Evolutionary conservation across 37 sponge, comb jelly and placozoan genomes (phyloP).

Genomic region (Axinella damicornis): DNA sequence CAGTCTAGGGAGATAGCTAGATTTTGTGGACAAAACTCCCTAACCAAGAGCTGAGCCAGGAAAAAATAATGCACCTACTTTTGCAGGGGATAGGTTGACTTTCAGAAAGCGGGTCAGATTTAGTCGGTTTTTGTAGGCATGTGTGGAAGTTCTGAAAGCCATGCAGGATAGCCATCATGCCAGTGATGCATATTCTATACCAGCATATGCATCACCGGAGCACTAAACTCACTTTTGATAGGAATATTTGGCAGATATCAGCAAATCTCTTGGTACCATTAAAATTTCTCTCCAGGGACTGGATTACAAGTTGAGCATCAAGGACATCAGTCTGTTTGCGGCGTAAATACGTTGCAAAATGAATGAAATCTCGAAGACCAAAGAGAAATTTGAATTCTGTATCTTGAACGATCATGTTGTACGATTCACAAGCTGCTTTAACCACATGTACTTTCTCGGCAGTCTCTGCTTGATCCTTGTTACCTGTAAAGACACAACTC

Average conservation of each 20-base stretch:
- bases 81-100: no score
- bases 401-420: not conserved
- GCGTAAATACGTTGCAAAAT: slow-evolving; percentile 57
- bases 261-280: slow-evolving; percentile 43
- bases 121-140: no score
- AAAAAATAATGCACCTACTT: no score
- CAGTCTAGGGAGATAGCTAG: no score
- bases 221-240: slow-evolving; percentile 8
- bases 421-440: not conserved
- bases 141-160: no score
- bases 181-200: no score
- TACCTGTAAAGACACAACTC: slow-evolving; percentile 21
- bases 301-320: slow-evolving; percentile 25
- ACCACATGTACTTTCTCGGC: not conserved
- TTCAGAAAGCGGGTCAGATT: no score
- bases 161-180: no score
- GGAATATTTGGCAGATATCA: slow-evolving; percentile 1
- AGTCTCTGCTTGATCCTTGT: not conserved
- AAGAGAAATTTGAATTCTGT: slow-evolving; percentile 30
- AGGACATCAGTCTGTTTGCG: not conserved
- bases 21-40: no score
- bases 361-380: slow-evolving; percentile 77
- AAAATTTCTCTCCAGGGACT: slow-evolving; percentile 75
- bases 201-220: no score
- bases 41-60: no score